Percentiles rank a stretch among this genome's conserved stretches.
phyloP scores from a whole-genome alignment of 2,113 vertebrate genomes.

The Cynocephalus volans region DNA sequence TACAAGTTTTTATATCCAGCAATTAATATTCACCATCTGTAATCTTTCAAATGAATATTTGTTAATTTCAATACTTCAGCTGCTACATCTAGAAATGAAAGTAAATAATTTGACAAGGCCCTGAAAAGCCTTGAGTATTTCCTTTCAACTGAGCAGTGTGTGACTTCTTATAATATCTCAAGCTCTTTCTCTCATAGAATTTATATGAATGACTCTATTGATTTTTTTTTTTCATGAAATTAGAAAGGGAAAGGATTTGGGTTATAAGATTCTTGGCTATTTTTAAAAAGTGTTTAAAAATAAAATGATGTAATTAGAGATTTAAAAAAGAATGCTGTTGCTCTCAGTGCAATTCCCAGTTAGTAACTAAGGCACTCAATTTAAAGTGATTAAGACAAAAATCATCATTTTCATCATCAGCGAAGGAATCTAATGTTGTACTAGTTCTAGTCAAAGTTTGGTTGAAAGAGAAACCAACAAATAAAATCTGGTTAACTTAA shows the following conservation, averaged over 20 bases:
- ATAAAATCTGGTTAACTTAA: not conserved
- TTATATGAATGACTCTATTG: constrained; percentile 55
- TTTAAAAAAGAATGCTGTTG: not conserved
- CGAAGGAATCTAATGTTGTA: not conserved
- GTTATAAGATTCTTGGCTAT: not conserved
- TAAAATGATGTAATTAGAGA: not conserved
- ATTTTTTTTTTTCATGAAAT: not conserved
- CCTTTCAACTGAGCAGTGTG: constrained; percentile 64
- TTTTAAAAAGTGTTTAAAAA: constrained; percentile 69
- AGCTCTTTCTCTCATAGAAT: constrained; percentile 51
- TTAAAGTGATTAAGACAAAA: not conserved
- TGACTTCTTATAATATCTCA: constrained; percentile 75
- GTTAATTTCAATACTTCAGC: constrained; percentile 69
- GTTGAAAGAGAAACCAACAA: not conserved
- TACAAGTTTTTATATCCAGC: constrained; percentile 43
- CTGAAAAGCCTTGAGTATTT: constrained; percentile 60
- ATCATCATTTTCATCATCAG: not conserved
- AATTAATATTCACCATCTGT: constrained; percentile 77
- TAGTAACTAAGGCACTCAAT: not conserved
- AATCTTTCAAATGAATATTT: constrained; percentile 67
- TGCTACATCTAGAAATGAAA: constrained; percentile 71
- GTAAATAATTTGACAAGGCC: constrained; percentile 75
- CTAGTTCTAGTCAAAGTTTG: not conserved
- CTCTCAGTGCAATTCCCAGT: not conserved
- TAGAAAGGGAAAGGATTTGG: constrained; percentile 22